Conservation (phyloP, 2,113 vertebrate genomes). For the Notarius lentiginosus region DNA sequence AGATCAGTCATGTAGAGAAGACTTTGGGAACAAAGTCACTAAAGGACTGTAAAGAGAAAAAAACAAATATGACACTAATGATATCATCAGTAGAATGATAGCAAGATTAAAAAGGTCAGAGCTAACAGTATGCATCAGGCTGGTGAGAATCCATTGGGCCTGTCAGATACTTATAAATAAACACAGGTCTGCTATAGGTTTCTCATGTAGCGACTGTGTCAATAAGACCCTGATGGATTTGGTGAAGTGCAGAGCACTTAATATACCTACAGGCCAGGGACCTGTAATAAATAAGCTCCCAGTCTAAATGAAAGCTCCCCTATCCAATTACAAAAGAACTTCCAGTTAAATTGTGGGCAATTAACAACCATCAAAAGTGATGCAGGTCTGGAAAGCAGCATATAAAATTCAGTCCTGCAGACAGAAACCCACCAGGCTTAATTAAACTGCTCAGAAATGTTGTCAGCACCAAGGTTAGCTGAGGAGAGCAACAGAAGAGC, state of each 20-base stretch:
- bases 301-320: slow-evolving; percentile 69
- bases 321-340: slow-evolving; percentile 77
- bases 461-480: slow-evolving; percentile 51
- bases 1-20: slow-evolving; percentile 29
- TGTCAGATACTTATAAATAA: slow-evolving; percentile 38
- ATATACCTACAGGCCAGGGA: slow-evolving; percentile 58
- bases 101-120: slow-evolving; percentile 38
- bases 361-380: slow-evolving; percentile 70
- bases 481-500: slow-evolving; percentile 13
- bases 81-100: slow-evolving; percentile 23
- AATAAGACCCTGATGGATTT: slow-evolving; percentile 52
- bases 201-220: slow-evolving; percentile 23
- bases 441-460: slow-evolving; percentile 70
- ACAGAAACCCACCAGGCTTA: slow-evolving; percentile 73
- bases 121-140: not conserved
- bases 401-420: slow-evolving; percentile 66
- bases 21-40: slow-evolving; percentile 6
- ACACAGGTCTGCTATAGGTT: slow-evolving; percentile 34
- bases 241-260: slow-evolving; percentile 59
- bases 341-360: slow-evolving; percentile 75
- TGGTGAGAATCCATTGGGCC: not conserved
- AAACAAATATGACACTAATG: slow-evolving; percentile 32
- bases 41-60: slow-evolving; percentile 14
- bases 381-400: slow-evolving; percentile 55
- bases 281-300: slow-evolving; percentile 67